Evolutionary conservation across 1,140 invertebrate species (phyloP).

Genomic region (Zaprionus kolodkinae): DNA sequence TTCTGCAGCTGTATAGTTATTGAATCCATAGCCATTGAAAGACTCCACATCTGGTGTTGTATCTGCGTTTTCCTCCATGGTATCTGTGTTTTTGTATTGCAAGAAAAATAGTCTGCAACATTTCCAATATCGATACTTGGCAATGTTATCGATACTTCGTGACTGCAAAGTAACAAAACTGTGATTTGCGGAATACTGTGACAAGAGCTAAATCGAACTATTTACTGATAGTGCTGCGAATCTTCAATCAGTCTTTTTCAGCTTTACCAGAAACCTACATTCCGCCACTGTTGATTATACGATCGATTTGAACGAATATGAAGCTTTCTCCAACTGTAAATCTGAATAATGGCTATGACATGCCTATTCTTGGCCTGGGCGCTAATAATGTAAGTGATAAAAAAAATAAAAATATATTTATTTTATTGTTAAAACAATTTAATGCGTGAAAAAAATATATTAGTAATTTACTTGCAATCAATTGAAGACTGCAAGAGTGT

Average conservation of each 20-base stretch:
- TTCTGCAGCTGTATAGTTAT: constrained; percentile 91
- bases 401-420: not conserved
- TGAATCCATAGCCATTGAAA: constrained; percentile 58
- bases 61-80: constrained; percentile 49
- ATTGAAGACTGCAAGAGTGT: not conserved
- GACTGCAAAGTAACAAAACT: constrained; percentile 7
- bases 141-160: constrained; percentile 3
- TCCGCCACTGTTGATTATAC: not conserved
- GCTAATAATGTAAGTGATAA: constrained; percentile 87
- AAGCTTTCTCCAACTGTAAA: constrained; percentile 80
- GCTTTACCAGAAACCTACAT: not conserved
- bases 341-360: constrained; percentile 86
- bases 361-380: constrained; percentile 88
- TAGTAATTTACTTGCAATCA: not conserved
- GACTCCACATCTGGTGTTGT: constrained; percentile 68
- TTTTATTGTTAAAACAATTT: not conserved
- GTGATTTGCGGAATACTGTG: constrained; percentile 2
- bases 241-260: not conserved
- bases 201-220: not conserved
- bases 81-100: constrained; percentile 5
- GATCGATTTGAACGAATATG: constrained; percentile 38
- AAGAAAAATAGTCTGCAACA: constrained; percentile 4
- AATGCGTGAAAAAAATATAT: not conserved
- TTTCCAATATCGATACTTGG: constrained; percentile 12
- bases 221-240: not conserved